phyloP scores from a whole-genome alignment of 2,888 invertebrate genomes.

The Congeria kusceri region DNA sequence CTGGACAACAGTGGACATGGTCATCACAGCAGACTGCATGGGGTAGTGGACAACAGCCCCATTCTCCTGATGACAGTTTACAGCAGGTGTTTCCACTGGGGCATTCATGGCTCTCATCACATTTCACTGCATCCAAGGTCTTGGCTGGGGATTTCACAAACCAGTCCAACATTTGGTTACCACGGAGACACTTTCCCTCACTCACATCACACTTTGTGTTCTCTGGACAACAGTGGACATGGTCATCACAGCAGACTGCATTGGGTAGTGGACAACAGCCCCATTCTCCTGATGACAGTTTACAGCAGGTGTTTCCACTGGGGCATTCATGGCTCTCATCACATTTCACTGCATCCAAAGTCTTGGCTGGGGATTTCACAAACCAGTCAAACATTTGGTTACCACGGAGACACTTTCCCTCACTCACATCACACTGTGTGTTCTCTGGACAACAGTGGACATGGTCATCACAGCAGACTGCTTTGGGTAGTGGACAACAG shows the following conservation, averaged over 20 bases:
- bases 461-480: constrained; percentile 75
- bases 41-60: constrained; percentile 74
- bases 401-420: constrained; percentile 43
- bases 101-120: constrained; percentile 56
- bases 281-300: constrained; percentile 59
- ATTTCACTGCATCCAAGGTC: constrained; percentile 15
- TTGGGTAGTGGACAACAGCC: constrained; percentile 72
- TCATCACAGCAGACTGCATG: constrained; percentile 78
- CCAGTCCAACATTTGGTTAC: constrained; percentile 29
- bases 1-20: constrained; percentile 76
- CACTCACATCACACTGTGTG: constrained; percentile 53
- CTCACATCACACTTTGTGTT: constrained; percentile 71
- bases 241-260: constrained; percentile 81
- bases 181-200: constrained; percentile 61
- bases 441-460: constrained; percentile 75
- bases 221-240: constrained; percentile 80
- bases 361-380: constrained; percentile 32
- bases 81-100: constrained; percentile 69
- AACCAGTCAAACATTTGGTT: constrained; percentile 43
- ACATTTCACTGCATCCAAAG: constrained; percentile 32
- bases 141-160: constrained; percentile 42
- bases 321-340: constrained; percentile 58
- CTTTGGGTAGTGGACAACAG: constrained; percentile 81
- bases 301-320: constrained; percentile 71
- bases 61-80: constrained; percentile 45